Evolutionary conservation across 2,888 invertebrate genomes (phyloP).

Genomic region (Acanthopleura granulata): DNA sequence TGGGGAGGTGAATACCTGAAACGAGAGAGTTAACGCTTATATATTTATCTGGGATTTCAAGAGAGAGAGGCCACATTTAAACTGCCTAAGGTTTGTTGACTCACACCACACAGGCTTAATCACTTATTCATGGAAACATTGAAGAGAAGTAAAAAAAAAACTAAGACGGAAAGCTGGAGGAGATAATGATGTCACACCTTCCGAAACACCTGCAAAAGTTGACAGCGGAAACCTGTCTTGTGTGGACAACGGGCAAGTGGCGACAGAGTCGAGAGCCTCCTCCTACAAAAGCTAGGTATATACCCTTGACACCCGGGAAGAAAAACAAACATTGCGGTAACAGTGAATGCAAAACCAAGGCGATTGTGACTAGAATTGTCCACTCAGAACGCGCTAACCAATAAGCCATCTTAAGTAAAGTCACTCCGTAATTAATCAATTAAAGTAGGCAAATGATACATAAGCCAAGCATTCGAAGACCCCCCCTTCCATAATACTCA

Average conservation of each 20-base stretch:
- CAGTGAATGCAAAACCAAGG: not conserved
- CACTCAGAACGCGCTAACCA: not conserved
- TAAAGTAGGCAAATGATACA: not conserved
- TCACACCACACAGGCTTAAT: slow-evolving; percentile 13
- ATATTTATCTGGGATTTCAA: slow-evolving; percentile 14
- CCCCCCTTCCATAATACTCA: not conserved
- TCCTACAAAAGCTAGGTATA: not conserved
- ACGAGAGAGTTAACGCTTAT: slow-evolving; percentile 14
- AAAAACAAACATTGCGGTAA: not conserved
- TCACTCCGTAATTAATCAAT: not conserved
- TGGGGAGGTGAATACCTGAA: not conserved
- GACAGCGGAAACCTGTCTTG: not conserved
- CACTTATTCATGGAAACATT: slow-evolving; percentile 6
- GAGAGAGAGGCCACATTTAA: not conserved
- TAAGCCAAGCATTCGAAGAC: not conserved
- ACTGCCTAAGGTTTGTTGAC: not conserved
- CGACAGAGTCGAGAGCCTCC: not conserved
- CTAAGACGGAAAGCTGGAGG: not conserved
- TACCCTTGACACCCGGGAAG: not conserved
- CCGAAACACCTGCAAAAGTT: slow-evolving; percentile 9
- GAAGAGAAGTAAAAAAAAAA: not conserved
- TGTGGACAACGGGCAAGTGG: not conserved
- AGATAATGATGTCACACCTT: slow-evolving; percentile 12
- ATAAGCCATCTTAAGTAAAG: not conserved
- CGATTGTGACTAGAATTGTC: not conserved